These are phyloP conservation scores for Myathropa florea DNA, from an alignment of 2,888 invertebrate genomes.

Conservation along the genomic window DNA sequence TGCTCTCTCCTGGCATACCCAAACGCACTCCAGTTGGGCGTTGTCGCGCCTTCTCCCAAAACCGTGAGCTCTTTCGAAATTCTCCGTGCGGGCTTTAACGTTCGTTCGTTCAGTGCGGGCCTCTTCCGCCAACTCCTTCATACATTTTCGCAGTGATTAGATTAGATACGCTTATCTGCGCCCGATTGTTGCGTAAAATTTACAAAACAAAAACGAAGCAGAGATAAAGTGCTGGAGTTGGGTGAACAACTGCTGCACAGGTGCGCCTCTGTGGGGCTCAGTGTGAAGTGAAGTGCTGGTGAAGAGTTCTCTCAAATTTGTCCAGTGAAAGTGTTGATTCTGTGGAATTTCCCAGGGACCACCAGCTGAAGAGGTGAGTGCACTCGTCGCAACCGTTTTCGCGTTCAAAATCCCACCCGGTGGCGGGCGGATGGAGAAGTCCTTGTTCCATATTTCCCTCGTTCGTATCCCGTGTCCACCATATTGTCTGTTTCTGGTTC, in stretches of 20 bases:
- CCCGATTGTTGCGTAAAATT: conserved; percentile 23
- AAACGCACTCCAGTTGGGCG: conserved; percentile 51
- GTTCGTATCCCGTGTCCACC: conserved; percentile 52
- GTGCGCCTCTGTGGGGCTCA: too few relatives aligned
- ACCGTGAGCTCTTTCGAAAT: conserved; percentile 46
- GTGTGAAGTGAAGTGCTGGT: conserved; percentile 25
- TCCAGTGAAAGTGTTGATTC: conserved; percentile 56
- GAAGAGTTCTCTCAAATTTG: conserved; percentile 41
- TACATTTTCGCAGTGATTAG: conserved; percentile 56
- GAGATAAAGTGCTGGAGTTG: conserved; percentile 12
- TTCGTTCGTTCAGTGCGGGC: neutral
- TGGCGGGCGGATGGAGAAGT: conserved; percentile 35
- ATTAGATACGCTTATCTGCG: conserved; percentile 52
- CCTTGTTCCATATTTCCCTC: conserved; percentile 65
- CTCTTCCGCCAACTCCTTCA: conserved; percentile 13
- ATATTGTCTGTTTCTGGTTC: conserved; percentile 36
- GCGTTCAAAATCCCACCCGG: neutral
- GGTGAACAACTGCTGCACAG: conserved; percentile 32
- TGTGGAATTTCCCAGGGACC: neutral
- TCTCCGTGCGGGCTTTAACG: neutral
- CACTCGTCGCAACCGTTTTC: conserved; percentile 24
- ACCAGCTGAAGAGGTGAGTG: conserved; percentile 52
- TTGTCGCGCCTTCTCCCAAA: conserved; percentile 62
- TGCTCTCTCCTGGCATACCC: neutral
- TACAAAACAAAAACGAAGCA: neutral